Evolutionary conservation across 2,888 invertebrate species (phyloP), one percentile per base, ranked within the genome.

Genomic region (Trichogramma dendrolimi): DNA sequence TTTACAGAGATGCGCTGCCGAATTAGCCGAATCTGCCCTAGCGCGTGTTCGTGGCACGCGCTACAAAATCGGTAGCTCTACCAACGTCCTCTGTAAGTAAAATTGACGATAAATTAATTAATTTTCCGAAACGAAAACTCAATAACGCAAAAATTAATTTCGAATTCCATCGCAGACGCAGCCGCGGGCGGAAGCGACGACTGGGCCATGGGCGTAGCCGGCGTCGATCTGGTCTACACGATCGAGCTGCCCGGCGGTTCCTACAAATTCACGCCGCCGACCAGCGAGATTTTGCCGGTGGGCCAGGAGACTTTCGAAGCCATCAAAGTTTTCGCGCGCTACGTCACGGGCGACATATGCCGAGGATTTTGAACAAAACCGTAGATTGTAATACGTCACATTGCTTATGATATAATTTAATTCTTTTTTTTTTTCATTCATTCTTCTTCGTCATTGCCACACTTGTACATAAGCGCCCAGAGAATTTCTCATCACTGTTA

Each of bases 101-200:
- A 27, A 27, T 27, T 27, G 27, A 27, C 8, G 6, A 10, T n/a
- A 39, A 39, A 7, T 8, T 8, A 51, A 48, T 51, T 14, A 43
- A 58, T 60, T 43, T 42, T 14, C 6, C 39, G 2, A 10, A 27
- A 50, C 0, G n/a, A 0, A 50, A 38, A 27, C 39, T 10, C 6
- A 51, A 51, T 11, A 27, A 42, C 46, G 6, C 50, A 55, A 14
- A 46, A 47, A 40, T 56, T 51, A 6, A 38, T 5, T 2, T 51
- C 8, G 10, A 55, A 43, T n/a, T 62, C 55, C 4, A n/a, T 46
- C 46, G 8, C 64, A 63, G 86, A 87, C 67, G 76, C 80, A 1
- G 84, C 85, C 0, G 73, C 86, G 38, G 89, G 89, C 8, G 85
- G 86, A 27, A 83, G 87, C 68, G 86, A 86, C 71, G 89, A 89